Evolutionary conservation across 2,113 vertebrate genomes (phyloP).

Genomic region (Erpornis zantholeuca): DNA sequence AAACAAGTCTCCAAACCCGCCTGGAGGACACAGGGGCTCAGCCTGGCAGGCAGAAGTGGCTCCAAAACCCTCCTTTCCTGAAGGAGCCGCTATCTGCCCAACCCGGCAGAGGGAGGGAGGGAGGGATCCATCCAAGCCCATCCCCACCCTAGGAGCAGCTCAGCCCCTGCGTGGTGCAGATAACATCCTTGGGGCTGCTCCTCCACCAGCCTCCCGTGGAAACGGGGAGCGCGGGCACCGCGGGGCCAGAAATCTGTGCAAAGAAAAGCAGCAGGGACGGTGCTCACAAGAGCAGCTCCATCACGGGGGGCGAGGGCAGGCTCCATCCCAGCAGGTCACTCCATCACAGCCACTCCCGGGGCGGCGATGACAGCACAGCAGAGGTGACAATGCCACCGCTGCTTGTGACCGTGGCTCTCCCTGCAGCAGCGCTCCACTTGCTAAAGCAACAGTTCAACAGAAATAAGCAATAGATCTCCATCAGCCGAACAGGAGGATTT

Average conservation of each 20-base stretch:
- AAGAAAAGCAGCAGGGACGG: fast-evolving
- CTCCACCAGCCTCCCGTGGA: neutral
- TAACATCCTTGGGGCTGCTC: neutral
- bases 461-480: neutral
- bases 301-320: neutral
- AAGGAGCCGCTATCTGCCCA: fast-evolving
- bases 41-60: neutral
- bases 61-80: neutral
- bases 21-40: neutral
- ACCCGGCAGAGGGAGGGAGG: neutral
- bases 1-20: neutral
- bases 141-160: neutral
- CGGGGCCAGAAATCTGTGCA: neutral
- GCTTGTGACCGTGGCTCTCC: neutral
- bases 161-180: neutral
- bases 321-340: neutral
- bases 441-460: neutral
- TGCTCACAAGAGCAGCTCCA: neutral
- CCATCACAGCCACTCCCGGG: neutral
- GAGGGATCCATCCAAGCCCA: neutral
- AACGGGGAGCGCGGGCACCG: fast-evolving
- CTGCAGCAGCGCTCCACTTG: neutral
- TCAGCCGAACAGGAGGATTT: constrained; percentile 12
- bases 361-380: neutral
- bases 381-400: neutral